Evolutionary conservation across 2,797 vertebrate species (phyloP).

Genomic region (Myotis findleyi): DNA sequence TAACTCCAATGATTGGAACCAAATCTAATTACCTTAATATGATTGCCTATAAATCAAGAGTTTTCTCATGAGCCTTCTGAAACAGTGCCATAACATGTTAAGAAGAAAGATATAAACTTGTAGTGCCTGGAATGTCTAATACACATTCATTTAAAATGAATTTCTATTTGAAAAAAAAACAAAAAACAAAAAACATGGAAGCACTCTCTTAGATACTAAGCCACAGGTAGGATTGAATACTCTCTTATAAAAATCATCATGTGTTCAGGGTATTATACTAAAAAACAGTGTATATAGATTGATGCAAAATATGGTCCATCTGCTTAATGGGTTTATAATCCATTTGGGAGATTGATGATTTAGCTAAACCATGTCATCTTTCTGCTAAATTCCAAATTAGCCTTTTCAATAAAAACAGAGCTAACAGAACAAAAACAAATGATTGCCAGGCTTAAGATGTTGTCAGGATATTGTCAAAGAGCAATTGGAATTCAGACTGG

Average conservation of each 20-base stretch:
- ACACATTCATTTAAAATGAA: not conserved
- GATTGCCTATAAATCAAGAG: constrained; percentile 12
- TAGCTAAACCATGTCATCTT: constrained; percentile 17
- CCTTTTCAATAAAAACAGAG: not conserved
- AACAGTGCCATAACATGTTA: not conserved
- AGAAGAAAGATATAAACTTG: not conserved
- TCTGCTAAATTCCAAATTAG: constrained; percentile 9
- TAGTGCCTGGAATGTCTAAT: not conserved
- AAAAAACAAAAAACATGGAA: not conserved
- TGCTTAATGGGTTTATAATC: constrained; percentile 38
- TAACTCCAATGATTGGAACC: constrained; percentile 57
- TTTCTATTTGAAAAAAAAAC: not conserved
- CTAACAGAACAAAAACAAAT: not conserved
- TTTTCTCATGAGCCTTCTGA: constrained; percentile 48
- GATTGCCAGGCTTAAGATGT: not conserved
- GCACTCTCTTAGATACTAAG: not conserved
- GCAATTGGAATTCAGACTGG: not conserved
- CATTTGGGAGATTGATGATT: not conserved
- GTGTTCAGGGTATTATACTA: not conserved
- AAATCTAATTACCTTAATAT: constrained; percentile 60
- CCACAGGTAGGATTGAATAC: not conserved
- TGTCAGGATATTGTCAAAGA: not conserved
- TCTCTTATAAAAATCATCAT: not conserved
- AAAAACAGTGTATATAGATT: not conserved
- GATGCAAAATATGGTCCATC: not conserved